Percentiles rank a stretch among this genome's conserved stretches.
Evolutionary conservation across 2,888 invertebrate genomes (phyloP).

Genomic region (Pocota personata): DNA sequence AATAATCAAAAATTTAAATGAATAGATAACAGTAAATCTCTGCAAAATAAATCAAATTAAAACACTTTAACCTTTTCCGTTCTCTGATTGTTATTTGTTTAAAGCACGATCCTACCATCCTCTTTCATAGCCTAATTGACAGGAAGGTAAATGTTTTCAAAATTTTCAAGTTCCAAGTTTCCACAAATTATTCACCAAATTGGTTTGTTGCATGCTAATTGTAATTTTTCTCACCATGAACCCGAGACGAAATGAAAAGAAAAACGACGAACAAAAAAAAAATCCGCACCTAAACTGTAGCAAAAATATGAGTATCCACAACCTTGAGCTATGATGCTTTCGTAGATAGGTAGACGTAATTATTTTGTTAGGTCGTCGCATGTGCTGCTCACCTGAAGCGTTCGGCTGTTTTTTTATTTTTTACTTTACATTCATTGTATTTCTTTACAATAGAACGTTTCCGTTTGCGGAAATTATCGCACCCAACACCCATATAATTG

Average conservation of each 20-base stretch:
- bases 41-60: background rate
- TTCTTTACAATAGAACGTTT: conserved; percentile 30
- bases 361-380: conserved; percentile 22
- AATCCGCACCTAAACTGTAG: conserved; percentile 10
- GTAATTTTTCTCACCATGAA: conserved; percentile 43
- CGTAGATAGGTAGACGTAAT: conserved; percentile 30
- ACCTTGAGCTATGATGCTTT: conserved; percentile 40
- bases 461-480: conserved; percentile 54
- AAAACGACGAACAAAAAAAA: conserved; percentile 1
- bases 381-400: conserved; percentile 40
- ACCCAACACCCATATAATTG: conserved; percentile 53
- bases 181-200: conserved; percentile 25
- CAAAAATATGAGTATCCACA: background rate
- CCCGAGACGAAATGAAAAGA: background rate
- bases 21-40: background rate
- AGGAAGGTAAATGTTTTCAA: background rate
- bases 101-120: background rate
- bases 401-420: background rate
- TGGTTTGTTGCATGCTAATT: conserved; percentile 46
- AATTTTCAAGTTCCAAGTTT: conserved; percentile 15
- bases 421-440: background rate
- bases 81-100: conserved; percentile 19
- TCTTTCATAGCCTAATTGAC: background rate
- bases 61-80: conserved; percentile 21
- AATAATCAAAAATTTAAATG: conserved; percentile 20